phyloP scores from a whole-genome alignment of 2,797 vertebrate genomes.

The Hoplostethus mediterraneus region DNA sequence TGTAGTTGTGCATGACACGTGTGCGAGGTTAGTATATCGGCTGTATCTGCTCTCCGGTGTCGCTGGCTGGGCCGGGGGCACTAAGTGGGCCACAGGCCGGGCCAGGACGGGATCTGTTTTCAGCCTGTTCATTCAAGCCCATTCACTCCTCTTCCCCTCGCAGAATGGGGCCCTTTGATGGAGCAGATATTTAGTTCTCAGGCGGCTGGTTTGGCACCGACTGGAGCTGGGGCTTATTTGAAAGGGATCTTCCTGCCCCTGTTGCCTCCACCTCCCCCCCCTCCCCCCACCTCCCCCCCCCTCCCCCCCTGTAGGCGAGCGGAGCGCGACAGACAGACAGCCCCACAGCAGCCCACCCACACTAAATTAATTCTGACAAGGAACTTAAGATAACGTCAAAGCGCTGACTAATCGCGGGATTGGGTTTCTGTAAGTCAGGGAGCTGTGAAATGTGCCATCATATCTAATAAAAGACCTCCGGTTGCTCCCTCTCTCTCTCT shows the following conservation, averaged over 20 bases:
- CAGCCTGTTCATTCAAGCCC: conserved; percentile 78
- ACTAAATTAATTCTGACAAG: conserved; percentile 88
- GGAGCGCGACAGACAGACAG: conserved; percentile 78
- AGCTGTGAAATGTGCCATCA: conserved; percentile 86
- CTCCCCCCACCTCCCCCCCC: conserved; percentile 63
- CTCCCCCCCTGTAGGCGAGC: conserved; percentile 53
- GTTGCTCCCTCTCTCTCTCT: conserved; percentile 75
- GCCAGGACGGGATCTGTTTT: conserved; percentile 83
- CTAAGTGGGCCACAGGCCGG: conserved; percentile 79
- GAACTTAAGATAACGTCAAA: conserved; percentile 86
- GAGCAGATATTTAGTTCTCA: conserved; percentile 85
- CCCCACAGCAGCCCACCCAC: conserved; percentile 81
- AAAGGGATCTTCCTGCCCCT: conserved; percentile 81
- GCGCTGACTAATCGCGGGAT: conserved; percentile 88
- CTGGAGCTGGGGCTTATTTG: conserved; percentile 82
- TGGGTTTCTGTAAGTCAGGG: conserved; percentile 85
- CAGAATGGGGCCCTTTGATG: conserved; percentile 87
- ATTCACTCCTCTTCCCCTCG: conserved; percentile 72
- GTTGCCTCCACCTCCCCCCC: conserved; percentile 51
- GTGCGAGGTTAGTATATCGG: conserved; percentile 77
- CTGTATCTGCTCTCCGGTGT: conserved; percentile 78
- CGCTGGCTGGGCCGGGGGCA: conserved; percentile 71
- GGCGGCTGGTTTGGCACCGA: conserved; percentile 82
- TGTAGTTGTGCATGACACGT: conserved; percentile 72
- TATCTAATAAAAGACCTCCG: conserved; percentile 87